Base-by-base conservation (phyloP, 2,888 invertebrate species). In the Macropis europaea region DNA sequence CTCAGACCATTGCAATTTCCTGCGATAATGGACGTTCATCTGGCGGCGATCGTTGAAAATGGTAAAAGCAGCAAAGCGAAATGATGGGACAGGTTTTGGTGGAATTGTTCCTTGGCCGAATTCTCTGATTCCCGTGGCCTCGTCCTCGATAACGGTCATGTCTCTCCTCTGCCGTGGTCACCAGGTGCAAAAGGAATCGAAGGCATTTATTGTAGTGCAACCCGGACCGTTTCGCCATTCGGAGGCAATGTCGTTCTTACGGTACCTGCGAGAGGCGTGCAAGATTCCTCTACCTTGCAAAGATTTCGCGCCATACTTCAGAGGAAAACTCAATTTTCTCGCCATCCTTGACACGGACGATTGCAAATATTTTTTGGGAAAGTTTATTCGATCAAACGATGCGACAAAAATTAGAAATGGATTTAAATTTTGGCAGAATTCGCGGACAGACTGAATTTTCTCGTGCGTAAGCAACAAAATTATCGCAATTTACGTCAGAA, bases 231-330 rank as follows among this genome's bases (percentile, higher is more conserved):
- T 76, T 81, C 72, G 63, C 84, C 83, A 69, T 81, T 80, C 77
- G 57, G 75, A 81, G 86, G 80, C 86, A 85, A 87, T 83, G 86
- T 87, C 87, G 86, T 68, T 79, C 79, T 86, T 87, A 87, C 87
- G 87, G 87, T 87, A 87, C 83, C 77, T 66, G 71, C 61, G 60
- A 71, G 73, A 74, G 77, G 77, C 54, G 56, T 52, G 76, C 77
- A 74, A 71, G 71, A 79, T 77, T 81, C 76, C 81, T 77, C 69
- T 60, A 43, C 74, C 70, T 70, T 38, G 47, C 15, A 6, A 26
- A 70, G 36, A 36, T 54, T 61, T 53, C 48, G 48, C 28, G 17
- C 47, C 28, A 28, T 54, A 26, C n/a, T 15, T 15, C 54, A 42
- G n/a, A n/a, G n/a, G n/a, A n/a, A n/a, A n/a, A n/a, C n/a, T n/a